Conservation (phyloP, 2,888 invertebrate genomes). For the Leptura quadrifasciata region DNA sequence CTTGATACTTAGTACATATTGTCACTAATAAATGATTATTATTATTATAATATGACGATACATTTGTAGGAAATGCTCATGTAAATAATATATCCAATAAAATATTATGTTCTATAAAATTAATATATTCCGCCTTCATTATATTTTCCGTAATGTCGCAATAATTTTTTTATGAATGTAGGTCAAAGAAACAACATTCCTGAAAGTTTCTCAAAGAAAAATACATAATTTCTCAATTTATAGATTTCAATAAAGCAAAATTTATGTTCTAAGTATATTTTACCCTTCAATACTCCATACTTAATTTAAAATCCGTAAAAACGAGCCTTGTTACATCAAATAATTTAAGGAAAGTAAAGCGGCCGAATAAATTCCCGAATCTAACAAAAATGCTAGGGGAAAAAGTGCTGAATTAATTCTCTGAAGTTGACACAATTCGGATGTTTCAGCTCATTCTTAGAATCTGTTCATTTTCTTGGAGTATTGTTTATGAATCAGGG, state of each 20-base stretch:
- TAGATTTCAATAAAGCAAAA: background rate
- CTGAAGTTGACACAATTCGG: conserved; percentile 27
- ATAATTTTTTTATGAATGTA: background rate
- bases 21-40: no score
- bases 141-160: no score
- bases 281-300: conserved; percentile 2
- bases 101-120: no score
- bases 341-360: conserved; percentile 3
- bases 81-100: no score
- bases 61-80: no score
- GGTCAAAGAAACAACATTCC: background rate
- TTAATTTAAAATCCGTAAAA: conserved; percentile 11
- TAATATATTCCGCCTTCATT: no score
- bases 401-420: conserved; percentile 27
- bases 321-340: conserved; percentile 1
- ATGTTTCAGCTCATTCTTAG: conserved; percentile 39
- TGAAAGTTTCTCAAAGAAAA: no score
- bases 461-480: conserved; percentile 58
- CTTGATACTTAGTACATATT: no score
- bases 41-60: no score
- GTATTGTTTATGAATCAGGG: conserved; percentile 55
- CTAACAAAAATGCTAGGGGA: conserved; percentile 1
- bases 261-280: background rate
- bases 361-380: background rate
- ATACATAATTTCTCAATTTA: background rate